These are phyloP conservation scores for Chironomus striatipennis DNA, from an alignment of 1,140 invertebrate genomes.

Conservation along the genomic window DNA sequence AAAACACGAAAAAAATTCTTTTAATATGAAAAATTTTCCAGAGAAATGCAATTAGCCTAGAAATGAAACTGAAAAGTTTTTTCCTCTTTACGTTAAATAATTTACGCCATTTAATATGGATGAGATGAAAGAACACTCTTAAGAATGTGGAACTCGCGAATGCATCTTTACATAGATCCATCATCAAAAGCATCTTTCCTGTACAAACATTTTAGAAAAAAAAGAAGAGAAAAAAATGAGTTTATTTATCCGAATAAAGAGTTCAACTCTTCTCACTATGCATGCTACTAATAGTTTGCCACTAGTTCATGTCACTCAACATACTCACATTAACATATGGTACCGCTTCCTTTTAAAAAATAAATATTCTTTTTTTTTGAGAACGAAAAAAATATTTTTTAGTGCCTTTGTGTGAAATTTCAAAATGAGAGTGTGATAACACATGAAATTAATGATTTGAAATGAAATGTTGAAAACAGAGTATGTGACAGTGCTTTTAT, in stretches of 20 bases:
- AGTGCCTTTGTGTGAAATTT: no score
- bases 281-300: neutral
- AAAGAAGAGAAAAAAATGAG: neutral
- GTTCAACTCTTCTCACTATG: neutral
- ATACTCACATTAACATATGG: neutral
- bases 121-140: neutral
- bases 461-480: no score
- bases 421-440: no score
- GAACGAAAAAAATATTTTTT: no score
- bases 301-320: slow-evolving; percentile 5
- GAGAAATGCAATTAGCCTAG: neutral
- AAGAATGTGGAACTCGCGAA: neutral
- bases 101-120: no score
- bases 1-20: neutral
- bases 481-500: no score
- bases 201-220: slow-evolving; percentile 1
- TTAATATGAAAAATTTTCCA: neutral
- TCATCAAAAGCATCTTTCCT: neutral
- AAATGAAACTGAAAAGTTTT: neutral
- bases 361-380: neutral
- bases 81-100: neutral
- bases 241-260: slow-evolving; percentile 1
- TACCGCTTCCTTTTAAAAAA: neutral
- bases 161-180: neutral
- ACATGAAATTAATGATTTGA: no score